These are phyloP conservation scores for Monochamus saltuarius DNA, from an alignment of 1,140 invertebrate species.

Conservation along the genomic window DNA sequence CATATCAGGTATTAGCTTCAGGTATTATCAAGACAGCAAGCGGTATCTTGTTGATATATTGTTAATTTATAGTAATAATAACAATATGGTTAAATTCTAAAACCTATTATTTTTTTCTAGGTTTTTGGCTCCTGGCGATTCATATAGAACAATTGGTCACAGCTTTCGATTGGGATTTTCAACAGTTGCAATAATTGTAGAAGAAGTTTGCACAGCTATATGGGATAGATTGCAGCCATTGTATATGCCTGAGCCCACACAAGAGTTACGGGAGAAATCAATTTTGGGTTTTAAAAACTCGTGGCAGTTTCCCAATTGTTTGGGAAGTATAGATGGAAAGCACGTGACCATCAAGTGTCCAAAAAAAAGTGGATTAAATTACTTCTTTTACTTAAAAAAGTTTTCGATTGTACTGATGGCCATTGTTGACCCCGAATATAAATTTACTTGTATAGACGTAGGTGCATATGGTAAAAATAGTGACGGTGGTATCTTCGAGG, in stretches of 20 bases:
- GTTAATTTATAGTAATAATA: too few relatives aligned
- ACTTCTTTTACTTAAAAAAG: conserved; percentile 51
- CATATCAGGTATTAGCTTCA: too few relatives aligned
- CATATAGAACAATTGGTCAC: conserved; percentile 30
- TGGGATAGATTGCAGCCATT: too few relatives aligned
- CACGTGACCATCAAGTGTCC: conserved; percentile 51
- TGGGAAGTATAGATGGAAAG: conserved; percentile 54
- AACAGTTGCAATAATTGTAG: conserved; percentile 29
- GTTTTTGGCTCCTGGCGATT: conserved; percentile 32
- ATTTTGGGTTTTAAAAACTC: conserved; percentile 36
- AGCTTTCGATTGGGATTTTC: conserved; percentile 31
- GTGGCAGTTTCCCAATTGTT: conserved; percentile 48
- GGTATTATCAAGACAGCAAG: too few relatives aligned
- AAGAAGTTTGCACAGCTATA: conserved; percentile 32
- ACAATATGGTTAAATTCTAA: too few relatives aligned
- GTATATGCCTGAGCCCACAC: conserved; percentile 36
- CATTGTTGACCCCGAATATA: conserved; percentile 50
- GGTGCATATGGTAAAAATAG: conserved; percentile 2
- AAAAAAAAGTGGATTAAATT: conserved; percentile 47
- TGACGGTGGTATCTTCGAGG: conserved; percentile 6
- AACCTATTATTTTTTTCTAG: conserved; percentile 18
- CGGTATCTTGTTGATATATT: too few relatives aligned
- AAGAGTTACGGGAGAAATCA: conserved; percentile 37
- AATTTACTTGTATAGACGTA: conserved; percentile 36
- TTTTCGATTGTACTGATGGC: conserved; percentile 52